Evolutionary conservation across 2,113 vertebrate species (phyloP), one percentile per base, ranked within the genome.

Genomic region (Etheostoma cragini): DNA sequence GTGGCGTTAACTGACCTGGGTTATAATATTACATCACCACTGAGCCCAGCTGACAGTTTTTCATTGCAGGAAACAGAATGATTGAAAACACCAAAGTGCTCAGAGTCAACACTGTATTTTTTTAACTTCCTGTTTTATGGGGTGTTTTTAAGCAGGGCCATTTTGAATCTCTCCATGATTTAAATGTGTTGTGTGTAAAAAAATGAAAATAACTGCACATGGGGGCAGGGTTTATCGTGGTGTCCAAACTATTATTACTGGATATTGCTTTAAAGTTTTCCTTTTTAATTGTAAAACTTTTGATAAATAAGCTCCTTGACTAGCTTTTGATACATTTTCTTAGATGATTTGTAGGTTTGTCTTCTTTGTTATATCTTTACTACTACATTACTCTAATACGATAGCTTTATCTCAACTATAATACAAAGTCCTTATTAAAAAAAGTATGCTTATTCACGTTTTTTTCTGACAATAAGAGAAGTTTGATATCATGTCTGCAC

Each of bases 141-240:
- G 15, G 58, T 33, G 52, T 26, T 76, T 64, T 71, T 71, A 21
- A 67, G 30, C 77, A 17, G 49, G 60, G 56, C 3, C 12, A 54
- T 73, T 80, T 63, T 82, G n/a, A 82, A 74, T 75, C 78, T 35
- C 49, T 53, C 68, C 67, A 24, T 69, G 66, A 66, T 78, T 79
- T 72, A 75, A 80, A 76, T 30, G 47, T 64, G 64, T 54, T 73
- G 30, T 26, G 50, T 74, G 46, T 42, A 47, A 47, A 57, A 66
- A 42, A 74, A 66, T 47, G 24, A 70, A 63, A 70, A 53, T 6
- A 66, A 54, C 33, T 45, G 19, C 24, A 45, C 46, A 67, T n/a
- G 45, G 12, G n/a, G n/a, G n/a, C n/a, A n/a, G n/a, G n/a, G n/a
- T n/a, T n/a, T n/a, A n/a, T n/a, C n/a, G n/a, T n/a, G 24, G 22